Conservation (phyloP, 2,113 vertebrate genomes). For the Gallinago media region DNA sequence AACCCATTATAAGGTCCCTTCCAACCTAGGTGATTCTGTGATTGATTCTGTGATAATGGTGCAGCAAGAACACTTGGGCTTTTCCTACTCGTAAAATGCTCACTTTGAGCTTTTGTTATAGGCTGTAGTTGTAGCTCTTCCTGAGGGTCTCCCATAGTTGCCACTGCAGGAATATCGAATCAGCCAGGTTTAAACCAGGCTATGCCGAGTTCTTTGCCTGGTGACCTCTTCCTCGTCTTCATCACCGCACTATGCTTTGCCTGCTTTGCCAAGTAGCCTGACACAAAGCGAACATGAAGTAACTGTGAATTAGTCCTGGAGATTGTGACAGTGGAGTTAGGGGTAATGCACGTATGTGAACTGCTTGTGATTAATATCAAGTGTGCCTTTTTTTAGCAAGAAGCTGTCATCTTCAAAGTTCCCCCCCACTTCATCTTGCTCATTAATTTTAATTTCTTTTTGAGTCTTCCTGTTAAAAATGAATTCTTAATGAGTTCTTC, state of each 20-base stretch:
- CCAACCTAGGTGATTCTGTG: too few relatives aligned
- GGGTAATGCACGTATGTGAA: conserved; percentile 3
- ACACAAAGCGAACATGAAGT: neutral
- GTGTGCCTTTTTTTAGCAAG: conserved; percentile 49
- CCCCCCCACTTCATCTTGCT: conserved; percentile 38
- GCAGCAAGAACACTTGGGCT: neutral
- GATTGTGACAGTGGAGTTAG: neutral
- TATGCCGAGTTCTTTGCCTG: neutral
- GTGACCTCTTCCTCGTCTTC: neutral
- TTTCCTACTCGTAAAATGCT: neutral
- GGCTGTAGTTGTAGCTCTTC: neutral
- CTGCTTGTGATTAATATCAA: conserved; percentile 57
- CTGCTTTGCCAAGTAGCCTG: neutral
- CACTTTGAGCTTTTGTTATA: neutral
- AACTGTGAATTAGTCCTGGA: conserved; percentile 13
- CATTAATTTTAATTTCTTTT: conserved; percentile 73
- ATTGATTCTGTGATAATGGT: neutral
- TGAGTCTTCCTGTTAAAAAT: conserved; percentile 70
- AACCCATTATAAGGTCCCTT: neutral
- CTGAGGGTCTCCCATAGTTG: neutral
- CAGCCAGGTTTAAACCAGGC: neutral
- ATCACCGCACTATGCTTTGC: neutral
- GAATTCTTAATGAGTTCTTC: conserved; percentile 68
- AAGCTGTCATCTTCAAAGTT: conserved; percentile 63
- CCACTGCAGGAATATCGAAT: neutral